Evolutionary conservation across 2,888 invertebrate genomes (phyloP).

Genomic region (Biston stratarius): DNA sequence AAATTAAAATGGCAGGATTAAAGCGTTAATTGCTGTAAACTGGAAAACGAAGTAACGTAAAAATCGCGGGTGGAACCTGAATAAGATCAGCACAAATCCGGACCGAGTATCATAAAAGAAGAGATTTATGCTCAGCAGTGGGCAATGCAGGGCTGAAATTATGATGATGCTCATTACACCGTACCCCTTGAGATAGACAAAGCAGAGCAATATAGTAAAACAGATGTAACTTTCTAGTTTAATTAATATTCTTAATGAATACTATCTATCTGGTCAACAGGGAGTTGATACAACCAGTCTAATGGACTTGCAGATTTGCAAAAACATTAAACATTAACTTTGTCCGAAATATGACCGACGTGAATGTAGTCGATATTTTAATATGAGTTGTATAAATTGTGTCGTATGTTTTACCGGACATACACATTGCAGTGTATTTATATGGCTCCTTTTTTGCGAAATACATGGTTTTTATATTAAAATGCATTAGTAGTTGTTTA

Average conservation of each 20-base stretch:
- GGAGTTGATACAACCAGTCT: constrained; percentile 3
- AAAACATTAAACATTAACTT: background rate
- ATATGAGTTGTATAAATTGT: background rate
- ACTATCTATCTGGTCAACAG: background rate
- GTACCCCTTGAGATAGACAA: background rate
- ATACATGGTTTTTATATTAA: too few species aligned
- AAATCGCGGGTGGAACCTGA: too few species aligned
- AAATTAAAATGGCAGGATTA: too few species aligned
- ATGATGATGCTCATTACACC: background rate
- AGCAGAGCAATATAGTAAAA: background rate
- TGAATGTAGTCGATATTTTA: background rate
- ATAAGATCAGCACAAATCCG: too few species aligned
- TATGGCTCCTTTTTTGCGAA: background rate
- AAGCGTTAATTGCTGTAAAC: too few species aligned
- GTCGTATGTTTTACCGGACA: background rate
- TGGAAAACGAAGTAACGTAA: too few species aligned
- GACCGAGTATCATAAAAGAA: too few species aligned
- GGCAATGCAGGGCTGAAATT: too few species aligned
- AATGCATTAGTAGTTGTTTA: too few species aligned
- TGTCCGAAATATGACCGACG: constrained; percentile 3
- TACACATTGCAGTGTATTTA: background rate
- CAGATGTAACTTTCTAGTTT: constrained; percentile 4
- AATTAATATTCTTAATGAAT: constrained; percentile 20
- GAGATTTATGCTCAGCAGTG: too few species aligned
- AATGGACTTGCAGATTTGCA: constrained; percentile 10